Percentiles rank a stretch among this genome's conserved stretches.
These are phyloP conservation scores for Procambarus clarkii DNA, from an alignment of 1,140 invertebrate species.

Conservation along the genomic window DNA sequence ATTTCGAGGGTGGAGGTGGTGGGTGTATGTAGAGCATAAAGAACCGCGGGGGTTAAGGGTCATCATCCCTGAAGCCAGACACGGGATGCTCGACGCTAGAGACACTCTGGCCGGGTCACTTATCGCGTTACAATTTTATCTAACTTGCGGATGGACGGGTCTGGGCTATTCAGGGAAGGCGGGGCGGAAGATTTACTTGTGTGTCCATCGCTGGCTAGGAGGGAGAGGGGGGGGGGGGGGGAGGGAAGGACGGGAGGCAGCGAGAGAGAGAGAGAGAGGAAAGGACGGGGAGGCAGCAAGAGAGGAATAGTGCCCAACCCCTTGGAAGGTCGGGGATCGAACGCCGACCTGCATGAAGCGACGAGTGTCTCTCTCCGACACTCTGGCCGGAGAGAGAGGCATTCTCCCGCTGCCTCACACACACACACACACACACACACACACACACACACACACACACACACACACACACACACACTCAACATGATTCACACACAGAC, in stretches of 20 bases:
- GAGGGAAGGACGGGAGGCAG: not conserved
- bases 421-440: no score
- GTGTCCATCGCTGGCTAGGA: constrained; percentile 1
- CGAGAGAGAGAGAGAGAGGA: constrained; percentile 9
- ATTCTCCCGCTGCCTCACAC: no score
- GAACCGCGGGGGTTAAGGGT: not conserved
- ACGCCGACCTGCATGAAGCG: no score
- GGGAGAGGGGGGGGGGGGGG: not conserved
- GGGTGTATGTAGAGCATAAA: not conserved
- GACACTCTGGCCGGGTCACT: constrained; percentile 19
- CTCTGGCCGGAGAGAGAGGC: no score
- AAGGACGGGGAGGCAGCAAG: no score
- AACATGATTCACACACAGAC: no score
- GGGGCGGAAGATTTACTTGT: constrained; percentile 50
- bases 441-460: no score
- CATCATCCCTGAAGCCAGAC: not conserved
- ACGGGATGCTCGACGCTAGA: constrained; percentile 22
- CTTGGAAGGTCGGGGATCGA: no score
- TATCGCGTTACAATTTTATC: constrained; percentile 53
- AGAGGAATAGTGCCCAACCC: not conserved
- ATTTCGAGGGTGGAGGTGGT: not conserved
- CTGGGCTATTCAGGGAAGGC: constrained; percentile 32
- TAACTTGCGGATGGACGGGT: constrained; percentile 22
- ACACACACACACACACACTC: no score
- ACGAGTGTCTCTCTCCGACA: no score